phyloP scores from a whole-genome alignment of 2,113 vertebrate genomes.

The Procavia capensis region DNA sequence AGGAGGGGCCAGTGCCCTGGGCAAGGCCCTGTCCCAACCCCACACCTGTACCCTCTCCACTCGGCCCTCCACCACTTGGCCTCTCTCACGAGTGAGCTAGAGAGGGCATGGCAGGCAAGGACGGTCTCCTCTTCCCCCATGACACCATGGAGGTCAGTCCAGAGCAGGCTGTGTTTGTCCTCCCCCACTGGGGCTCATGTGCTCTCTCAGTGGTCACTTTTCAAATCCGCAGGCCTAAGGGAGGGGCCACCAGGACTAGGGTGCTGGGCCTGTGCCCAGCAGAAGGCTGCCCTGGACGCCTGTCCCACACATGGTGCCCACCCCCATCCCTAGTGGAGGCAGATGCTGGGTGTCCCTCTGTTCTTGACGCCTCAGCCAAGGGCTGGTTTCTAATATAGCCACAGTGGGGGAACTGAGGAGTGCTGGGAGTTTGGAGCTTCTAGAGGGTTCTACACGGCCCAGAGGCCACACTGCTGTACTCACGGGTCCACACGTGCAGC shows the following conservation, averaged over 20 bases:
- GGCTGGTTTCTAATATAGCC: background rate
- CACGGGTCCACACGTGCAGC: conserved; percentile 94
- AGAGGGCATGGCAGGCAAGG: background rate
- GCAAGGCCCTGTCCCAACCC: too few relatives aligned
- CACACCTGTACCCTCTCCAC: background rate
- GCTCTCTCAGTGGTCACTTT: background rate
- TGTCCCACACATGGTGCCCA: rapidly evolving
- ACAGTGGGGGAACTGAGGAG: background rate
- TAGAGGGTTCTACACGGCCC: rapidly evolving
- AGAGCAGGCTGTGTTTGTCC: background rate
- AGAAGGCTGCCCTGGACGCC: background rate
- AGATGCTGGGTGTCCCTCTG: rapidly evolving
- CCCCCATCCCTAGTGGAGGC: background rate
- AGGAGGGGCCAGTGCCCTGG: rapidly evolving
- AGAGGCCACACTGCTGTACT: conserved; percentile 70
- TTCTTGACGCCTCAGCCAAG: rapidly evolving
- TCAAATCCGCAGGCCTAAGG: rapidly evolving
- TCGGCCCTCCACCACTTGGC: background rate
- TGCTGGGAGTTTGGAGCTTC: background rate
- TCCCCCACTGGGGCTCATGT: rapidly evolving
- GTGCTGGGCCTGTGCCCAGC: background rate
- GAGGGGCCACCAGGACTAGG: background rate
- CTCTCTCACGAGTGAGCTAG: rapidly evolving
- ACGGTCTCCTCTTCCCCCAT: background rate
- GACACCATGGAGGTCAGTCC: background rate